Conservation (phyloP, 2,113 vertebrate species). For the Chloroceryle aenea region DNA sequence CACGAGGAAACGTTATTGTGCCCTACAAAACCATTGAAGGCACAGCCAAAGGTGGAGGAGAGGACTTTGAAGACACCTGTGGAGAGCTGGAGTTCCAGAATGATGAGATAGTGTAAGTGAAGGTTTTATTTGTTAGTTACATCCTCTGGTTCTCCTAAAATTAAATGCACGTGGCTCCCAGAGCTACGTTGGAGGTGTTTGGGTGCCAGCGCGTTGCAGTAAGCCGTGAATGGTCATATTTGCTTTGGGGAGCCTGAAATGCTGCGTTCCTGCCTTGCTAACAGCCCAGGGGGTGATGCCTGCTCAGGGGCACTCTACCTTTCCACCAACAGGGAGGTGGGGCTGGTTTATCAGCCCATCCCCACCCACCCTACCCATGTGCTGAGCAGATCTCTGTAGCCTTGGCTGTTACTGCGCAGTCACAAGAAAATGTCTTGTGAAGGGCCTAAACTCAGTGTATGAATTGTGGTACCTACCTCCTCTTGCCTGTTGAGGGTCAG, state of each 20-base stretch:
- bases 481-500: neutral
- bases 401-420: neutral
- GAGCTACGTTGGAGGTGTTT: neutral
- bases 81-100: conserved; percentile 96
- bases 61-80: conserved; percentile 94
- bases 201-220: neutral
- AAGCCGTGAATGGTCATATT: neutral
- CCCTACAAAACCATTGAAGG: conserved; percentile 93
- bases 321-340: neutral
- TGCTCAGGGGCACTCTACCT: neutral
- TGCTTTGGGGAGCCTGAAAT: neutral
- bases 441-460: neutral
- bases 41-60: conserved; percentile 92
- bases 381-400: neutral
- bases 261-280: neutral
- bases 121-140: neutral
- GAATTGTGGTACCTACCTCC: neutral
- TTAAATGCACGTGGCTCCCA: neutral
- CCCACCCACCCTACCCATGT: rapidly evolving
- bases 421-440: neutral
- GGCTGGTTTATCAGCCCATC: neutral
- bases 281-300: neutral
- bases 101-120: conserved; percentile 94
- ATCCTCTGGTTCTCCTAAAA: neutral
- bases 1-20: conserved; percentile 89